Base-by-base conservation (phyloP, 2,113 vertebrate genomes). In the Seriola quinqueradiata region DNA sequence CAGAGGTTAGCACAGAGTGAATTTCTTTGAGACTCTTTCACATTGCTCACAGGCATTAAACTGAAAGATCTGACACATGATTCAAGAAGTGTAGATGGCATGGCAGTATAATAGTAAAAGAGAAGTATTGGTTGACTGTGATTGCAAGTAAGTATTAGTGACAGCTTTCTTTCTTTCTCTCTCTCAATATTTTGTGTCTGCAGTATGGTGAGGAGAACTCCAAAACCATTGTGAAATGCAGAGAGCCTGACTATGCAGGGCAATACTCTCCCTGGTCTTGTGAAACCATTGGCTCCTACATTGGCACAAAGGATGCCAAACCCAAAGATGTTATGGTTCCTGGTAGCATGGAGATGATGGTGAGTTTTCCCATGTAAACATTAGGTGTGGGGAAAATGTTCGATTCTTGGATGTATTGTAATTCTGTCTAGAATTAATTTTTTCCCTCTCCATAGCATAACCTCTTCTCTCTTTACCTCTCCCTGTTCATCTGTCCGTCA, bases 221-320 rank as follows among this genome's bases (percentile, higher is more conserved):
- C 86, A 98, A 98, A 87, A 88, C 93, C 67, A 95, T 97, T 77
- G 95, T 95, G 46, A 97, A 98, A 92, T 96, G 96, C 93, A 97
- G 98, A 94, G 97, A 97, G 92, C 95, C 97, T 21, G 97, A 99
- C 82, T 99, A 99, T 68, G 74, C 95, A 5, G 97, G 97, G 81
- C 98, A 99, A n/a, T 99, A 99, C 91, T 99, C 98, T 54, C 98
- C 98, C 42, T 99, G 98, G 98, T 99, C 97, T 23, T 99, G 98
- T 93, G 98, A 99, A 87, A 99, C 98, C 70, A 99, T 99, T 70
- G 96, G 97, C 94, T 99, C 98, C 88, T 99, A 99, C 93, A 99
- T 99, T 85, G 97, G 97, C 93, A 97, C 97, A 95, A 99, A 99
- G 96, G 97, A 99, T 77, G 95, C 95, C 92, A 99, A 99, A 96